Percentiles rank a stretch among this genome's conserved stretches.
phyloP scores from a whole-genome alignment of 1,140 invertebrate genomes.

The Teleopsis dalmanni region DNA sequence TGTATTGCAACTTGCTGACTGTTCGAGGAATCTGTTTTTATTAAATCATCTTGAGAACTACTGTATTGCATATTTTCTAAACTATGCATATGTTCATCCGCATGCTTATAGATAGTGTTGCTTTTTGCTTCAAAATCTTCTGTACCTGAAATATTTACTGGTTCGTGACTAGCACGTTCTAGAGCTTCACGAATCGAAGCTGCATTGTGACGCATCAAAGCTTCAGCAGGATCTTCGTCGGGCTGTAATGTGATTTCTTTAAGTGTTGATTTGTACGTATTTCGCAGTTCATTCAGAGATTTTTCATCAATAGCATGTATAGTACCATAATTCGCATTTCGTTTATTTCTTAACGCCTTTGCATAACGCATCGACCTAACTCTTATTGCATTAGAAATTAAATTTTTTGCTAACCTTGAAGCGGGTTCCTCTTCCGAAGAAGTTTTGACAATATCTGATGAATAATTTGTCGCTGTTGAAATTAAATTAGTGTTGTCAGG shows the following conservation, averaged over 20 bases:
- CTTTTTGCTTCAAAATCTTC: neutral
- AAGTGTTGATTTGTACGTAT: slow-evolving; percentile 29
- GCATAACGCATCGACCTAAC: neutral
- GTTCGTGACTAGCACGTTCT: slow-evolving; percentile 28
- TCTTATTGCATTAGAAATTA: neutral
- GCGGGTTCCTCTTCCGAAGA: neutral
- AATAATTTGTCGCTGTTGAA: neutral
- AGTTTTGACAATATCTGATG: neutral
- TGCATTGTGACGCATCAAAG: slow-evolving; percentile 38
- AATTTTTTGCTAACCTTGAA: slow-evolving; percentile 32
- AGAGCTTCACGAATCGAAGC: slow-evolving; percentile 35
- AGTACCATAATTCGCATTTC: slow-evolving; percentile 27
- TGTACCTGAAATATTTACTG: slow-evolving; percentile 23
- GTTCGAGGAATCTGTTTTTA: too few relatives aligned
- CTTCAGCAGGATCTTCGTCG: slow-evolving; percentile 37
- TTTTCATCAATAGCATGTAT: slow-evolving; percentile 33
- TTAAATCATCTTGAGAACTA: too few relatives aligned
- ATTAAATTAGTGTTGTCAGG: neutral
- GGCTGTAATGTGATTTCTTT: slow-evolving; percentile 39
- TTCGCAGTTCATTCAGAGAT: slow-evolving; percentile 27
- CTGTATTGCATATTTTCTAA: too few relatives aligned
- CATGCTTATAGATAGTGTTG: too few relatives aligned
- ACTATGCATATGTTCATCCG: too few relatives aligned
- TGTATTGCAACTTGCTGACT: too few relatives aligned
- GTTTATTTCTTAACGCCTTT: slow-evolving; percentile 4